Conservation (phyloP, 1,140 invertebrate genomes). For the Tribolium madens region DNA sequence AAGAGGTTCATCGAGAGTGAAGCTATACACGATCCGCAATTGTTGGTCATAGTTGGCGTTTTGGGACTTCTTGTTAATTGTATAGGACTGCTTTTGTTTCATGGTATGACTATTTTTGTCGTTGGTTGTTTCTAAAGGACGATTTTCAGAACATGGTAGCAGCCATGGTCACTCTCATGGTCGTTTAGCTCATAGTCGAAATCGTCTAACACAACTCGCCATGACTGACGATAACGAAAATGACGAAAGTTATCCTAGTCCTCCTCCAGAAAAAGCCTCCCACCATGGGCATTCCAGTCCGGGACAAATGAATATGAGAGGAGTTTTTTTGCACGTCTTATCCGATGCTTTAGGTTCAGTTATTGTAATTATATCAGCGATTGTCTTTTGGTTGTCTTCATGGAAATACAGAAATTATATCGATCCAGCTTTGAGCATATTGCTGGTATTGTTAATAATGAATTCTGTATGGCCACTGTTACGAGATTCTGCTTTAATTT, state of each 20-base stretch:
- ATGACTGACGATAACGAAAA: slow-evolving; percentile 85
- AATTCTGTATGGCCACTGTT: slow-evolving; percentile 89
- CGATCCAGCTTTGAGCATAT: slow-evolving; percentile 91
- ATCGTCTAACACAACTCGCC: slow-evolving; percentile 73
- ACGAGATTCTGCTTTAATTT: slow-evolving; percentile 88
- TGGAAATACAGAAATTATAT: slow-evolving; percentile 89
- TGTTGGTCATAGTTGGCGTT: slow-evolving; percentile 82
- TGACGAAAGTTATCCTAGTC: slow-evolving; percentile 76
- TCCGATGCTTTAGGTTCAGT: slow-evolving; percentile 97
- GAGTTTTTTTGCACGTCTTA: slow-evolving; percentile 96
- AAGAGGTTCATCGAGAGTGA: slow-evolving; percentile 90
- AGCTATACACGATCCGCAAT: slow-evolving; percentile 82
- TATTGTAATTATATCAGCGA: slow-evolving; percentile 94
- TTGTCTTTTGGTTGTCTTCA: slow-evolving; percentile 89
- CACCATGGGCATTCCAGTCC: slow-evolving; percentile 70
- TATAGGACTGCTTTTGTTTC: slow-evolving; percentile 85
- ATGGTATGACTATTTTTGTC: slow-evolving; percentile 72
- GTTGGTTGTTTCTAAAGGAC: not conserved
- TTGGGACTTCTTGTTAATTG: slow-evolving; percentile 87
- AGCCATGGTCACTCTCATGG: slow-evolving; percentile 80
- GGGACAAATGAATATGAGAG: slow-evolving; percentile 96
- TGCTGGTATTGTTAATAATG: slow-evolving; percentile 84
- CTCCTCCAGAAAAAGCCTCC: slow-evolving; percentile 63
- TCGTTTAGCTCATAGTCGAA: slow-evolving; percentile 73
- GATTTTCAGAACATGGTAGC: slow-evolving; percentile 78